These are phyloP conservation scores for Megastigmus dorsalis DNA, from an alignment of 2,888 invertebrate species.

Conservation along the genomic window DNA sequence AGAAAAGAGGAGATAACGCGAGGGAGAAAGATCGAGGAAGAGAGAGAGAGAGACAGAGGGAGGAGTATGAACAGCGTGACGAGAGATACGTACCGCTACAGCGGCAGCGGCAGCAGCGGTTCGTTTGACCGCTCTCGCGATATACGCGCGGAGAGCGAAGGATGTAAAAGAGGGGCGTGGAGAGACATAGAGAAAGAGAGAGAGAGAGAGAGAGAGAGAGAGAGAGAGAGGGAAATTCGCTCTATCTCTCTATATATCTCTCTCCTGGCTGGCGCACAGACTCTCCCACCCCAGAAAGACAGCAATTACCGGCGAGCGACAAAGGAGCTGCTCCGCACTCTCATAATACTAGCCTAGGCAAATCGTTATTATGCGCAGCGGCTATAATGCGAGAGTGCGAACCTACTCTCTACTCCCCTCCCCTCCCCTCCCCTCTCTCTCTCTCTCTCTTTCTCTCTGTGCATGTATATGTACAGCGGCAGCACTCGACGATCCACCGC, in stretches of 20 bases:
- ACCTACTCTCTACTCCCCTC: no score
- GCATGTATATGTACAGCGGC: no score
- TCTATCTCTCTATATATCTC: no score
- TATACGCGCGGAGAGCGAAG: not conserved
- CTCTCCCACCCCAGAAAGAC: no score
- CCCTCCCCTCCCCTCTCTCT: no score
- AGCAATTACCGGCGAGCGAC: conserved; percentile 33
- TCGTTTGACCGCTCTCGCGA: not conserved
- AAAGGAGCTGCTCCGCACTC: conserved; percentile 14
- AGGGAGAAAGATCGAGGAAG: no score
- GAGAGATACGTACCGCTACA: no score
- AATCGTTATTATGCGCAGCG: conserved; percentile 38
- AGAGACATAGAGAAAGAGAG: not conserved
- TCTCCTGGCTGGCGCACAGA: no score
- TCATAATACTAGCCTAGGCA: not conserved
- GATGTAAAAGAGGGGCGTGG: not conserved
- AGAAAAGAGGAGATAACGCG: conserved; percentile 5
- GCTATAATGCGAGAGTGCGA: no score
- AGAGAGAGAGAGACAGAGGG: no score
- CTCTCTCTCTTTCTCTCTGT: no score
- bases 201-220: not conserved
- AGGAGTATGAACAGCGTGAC: no score
- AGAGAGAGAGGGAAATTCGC: not conserved
- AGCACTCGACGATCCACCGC: not conserved
- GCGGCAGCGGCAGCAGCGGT: not conserved